phyloP scores from a whole-genome alignment of 1,140 invertebrate species.

The Rhagoletis zephyria region DNA sequence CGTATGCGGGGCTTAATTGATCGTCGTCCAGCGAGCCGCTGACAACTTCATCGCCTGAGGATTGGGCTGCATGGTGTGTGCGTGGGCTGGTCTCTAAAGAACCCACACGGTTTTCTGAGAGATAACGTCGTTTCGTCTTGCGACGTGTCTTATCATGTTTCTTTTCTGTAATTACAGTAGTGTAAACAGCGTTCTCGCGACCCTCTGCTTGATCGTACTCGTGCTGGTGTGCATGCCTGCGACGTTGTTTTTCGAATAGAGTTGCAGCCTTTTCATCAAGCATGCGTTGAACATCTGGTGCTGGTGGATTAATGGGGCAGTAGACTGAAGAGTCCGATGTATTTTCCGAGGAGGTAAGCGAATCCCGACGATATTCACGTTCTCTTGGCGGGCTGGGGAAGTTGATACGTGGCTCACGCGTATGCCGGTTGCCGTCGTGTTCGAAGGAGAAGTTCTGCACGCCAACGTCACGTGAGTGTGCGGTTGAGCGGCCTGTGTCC shows the following conservation, averaged over 20 bases:
- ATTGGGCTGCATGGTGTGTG: slow-evolving; percentile 61
- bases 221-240: slow-evolving; percentile 60
- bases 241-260: slow-evolving; percentile 65
- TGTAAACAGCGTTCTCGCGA: slow-evolving; percentile 67
- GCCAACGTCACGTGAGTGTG: slow-evolving; percentile 63
- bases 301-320: slow-evolving; percentile 70
- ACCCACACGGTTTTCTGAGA: slow-evolving; percentile 71
- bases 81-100: slow-evolving; percentile 68
- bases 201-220: slow-evolving; percentile 68
- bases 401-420: slow-evolving; percentile 61
- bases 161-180: slow-evolving; percentile 69
- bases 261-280: slow-evolving; percentile 68
- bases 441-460: slow-evolving; percentile 69
- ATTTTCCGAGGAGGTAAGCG: slow-evolving; percentile 68
- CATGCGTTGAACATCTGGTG: slow-evolving; percentile 69
- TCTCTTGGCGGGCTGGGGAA: slow-evolving; percentile 63
- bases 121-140: slow-evolving; percentile 67
- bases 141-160: slow-evolving; percentile 66
- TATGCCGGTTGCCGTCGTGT: slow-evolving; percentile 56
- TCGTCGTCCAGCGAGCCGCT: slow-evolving; percentile 47
- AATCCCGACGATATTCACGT: slow-evolving; percentile 61
- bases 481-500: slow-evolving; percentile 60
- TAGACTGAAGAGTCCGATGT: slow-evolving; percentile 73
- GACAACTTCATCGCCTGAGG: slow-evolving; percentile 63
- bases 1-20: slow-evolving; percentile 63